phyloP scores from a whole-genome alignment of 2,113 vertebrate genomes.

The Stigmatopora argus region DNA sequence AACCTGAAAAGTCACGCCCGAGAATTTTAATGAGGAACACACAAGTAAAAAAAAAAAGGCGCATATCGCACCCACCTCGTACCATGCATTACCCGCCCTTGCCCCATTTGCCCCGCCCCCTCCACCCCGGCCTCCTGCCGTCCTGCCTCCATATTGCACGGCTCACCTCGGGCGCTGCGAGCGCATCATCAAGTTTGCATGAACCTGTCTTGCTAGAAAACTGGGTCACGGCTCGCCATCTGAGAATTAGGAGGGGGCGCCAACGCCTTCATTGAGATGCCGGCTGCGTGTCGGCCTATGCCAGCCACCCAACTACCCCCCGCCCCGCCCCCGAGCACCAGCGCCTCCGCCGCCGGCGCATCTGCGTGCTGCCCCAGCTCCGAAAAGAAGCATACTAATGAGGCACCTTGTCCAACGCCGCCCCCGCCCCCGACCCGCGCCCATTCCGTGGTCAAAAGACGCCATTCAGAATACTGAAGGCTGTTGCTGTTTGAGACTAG shows the following conservation, averaged over 20 bases:
- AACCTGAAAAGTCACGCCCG: no score
- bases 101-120: constrained; percentile 22
- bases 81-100: background rate
- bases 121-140: background rate
- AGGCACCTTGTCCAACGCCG: constrained; percentile 29
- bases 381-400: constrained; percentile 69
- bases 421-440: background rate
- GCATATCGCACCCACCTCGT: no score
- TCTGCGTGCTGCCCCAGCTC: constrained; percentile 44
- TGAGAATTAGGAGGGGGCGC: constrained; percentile 60
- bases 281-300: constrained; percentile 35
- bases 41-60: no score
- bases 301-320: constrained; percentile 57
- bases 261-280: constrained; percentile 48
- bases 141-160: constrained; percentile 22
- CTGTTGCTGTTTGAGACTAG: constrained; percentile 50
- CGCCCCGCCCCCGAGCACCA: constrained; percentile 33
- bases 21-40: no score
- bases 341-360: constrained; percentile 11
- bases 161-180: constrained; percentile 48
- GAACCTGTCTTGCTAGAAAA: constrained; percentile 65
- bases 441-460: constrained; percentile 67
- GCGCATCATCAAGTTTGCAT: constrained; percentile 69
- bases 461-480: constrained; percentile 47
- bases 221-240: constrained; percentile 68